phyloP scores from a whole-genome alignment of 2,888 invertebrate genomes.

The Chalcosyrphus nemorum region DNA sequence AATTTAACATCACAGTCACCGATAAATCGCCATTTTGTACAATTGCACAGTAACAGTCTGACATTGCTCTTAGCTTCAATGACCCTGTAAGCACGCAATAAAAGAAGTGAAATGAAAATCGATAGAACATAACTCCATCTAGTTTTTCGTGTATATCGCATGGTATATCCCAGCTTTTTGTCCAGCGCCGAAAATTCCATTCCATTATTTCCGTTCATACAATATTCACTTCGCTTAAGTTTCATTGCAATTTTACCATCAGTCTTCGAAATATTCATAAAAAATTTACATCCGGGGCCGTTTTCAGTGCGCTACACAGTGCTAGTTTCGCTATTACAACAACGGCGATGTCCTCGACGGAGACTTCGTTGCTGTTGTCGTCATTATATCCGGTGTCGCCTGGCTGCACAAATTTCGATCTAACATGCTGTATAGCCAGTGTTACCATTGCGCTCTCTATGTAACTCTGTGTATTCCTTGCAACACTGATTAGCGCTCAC shows the following conservation, averaged over 20 bases:
- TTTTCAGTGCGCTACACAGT: slow-evolving; percentile 30
- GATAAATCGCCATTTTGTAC: slow-evolving; percentile 4
- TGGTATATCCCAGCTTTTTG: slow-evolving; percentile 10
- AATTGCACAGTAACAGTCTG: neutral
- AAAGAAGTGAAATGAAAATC: slow-evolving; percentile 29
- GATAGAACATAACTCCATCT: slow-evolving; percentile 9
- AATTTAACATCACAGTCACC: slow-evolving; percentile 10
- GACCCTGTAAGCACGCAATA: neutral
- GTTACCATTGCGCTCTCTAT: slow-evolving; percentile 19
- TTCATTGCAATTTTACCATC: slow-evolving; percentile 63
- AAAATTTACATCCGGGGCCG: slow-evolving; percentile 55
- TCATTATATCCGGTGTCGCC: slow-evolving; percentile 7
- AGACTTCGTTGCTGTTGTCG: slow-evolving; percentile 14
- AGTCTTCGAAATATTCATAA: slow-evolving; percentile 65
- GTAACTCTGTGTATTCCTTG: neutral
- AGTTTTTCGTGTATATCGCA: neutral
- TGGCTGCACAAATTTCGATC: slow-evolving; percentile 37
- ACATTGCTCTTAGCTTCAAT: slow-evolving; percentile 29
- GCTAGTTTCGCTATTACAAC: slow-evolving; percentile 24
- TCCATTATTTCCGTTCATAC: slow-evolving; percentile 58
- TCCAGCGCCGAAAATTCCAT: slow-evolving; percentile 48
- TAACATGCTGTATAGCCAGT: slow-evolving; percentile 11
- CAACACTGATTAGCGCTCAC: slow-evolving; percentile 49
- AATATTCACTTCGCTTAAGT: slow-evolving; percentile 60
- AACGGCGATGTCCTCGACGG: slow-evolving; percentile 41